Conservation (phyloP, 2,888 invertebrate genomes). For the Aporophyla nigra region DNA sequence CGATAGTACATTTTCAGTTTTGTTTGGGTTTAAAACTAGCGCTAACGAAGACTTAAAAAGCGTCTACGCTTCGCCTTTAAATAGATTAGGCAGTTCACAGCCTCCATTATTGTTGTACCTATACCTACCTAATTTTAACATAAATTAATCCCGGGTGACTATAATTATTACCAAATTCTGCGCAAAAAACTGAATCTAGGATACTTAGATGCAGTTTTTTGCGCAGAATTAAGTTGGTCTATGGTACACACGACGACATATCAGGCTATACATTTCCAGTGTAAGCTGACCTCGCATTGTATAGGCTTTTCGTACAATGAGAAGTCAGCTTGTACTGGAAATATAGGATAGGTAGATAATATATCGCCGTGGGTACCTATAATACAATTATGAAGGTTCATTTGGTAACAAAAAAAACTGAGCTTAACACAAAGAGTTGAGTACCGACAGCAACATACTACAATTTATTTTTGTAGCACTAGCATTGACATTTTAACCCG, state of each 20-base stretch:
- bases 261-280: no score
- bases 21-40: neutral
- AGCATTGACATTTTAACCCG: slow-evolving; percentile 57
- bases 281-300: no score
- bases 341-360: no score
- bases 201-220: neutral
- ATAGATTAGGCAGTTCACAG: neutral
- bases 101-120: neutral
- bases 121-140: neutral
- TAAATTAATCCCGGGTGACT: neutral
- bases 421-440: slow-evolving; percentile 16
- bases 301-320: no score
- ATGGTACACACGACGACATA: no score
- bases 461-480: slow-evolving; percentile 18
- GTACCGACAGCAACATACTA: neutral
- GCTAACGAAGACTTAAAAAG: neutral
- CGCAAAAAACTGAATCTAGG: no score
- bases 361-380: neutral
- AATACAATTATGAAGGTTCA: neutral
- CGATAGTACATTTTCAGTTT: neutral
- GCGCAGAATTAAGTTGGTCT: neutral
- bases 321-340: no score
- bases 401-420: slow-evolving; percentile 10
- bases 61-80: neutral
- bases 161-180: neutral